Base-by-base conservation (phyloP, 2,797 vertebrate species). In the Parauchenoglanis punctatus region DNA sequence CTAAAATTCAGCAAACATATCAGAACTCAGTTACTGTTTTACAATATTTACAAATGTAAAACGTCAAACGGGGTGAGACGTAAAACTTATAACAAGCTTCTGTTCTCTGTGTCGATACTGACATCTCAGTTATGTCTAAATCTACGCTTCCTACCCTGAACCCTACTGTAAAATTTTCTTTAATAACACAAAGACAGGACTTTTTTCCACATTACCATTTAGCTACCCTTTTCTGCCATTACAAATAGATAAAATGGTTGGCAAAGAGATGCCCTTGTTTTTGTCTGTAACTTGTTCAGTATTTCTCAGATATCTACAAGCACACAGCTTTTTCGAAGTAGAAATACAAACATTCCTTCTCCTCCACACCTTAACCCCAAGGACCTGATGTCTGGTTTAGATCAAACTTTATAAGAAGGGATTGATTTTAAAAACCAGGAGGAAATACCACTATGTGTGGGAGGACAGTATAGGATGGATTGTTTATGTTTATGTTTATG, bases 11-110 rank as follows among this genome's bases (percentile, higher is more conserved):
- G 31, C 23, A 1, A 75, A 49, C 20, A 49, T 75, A n/a, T 25
- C 11, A 23, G 15, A 46, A 13, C 25, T 52, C 23, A 15, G 46
- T 75, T 49, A 2, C 0, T 77, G 13, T 18, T 6, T 31, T 56
- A 18, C n/a, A 3, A 31, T 31, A 56, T 54, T 31, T 3, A 10
- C 18, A 4, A 54, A 77, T 56, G 20, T 77, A 11, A 56, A 56
- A 18, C 49, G 31, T 56, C n/a, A 76, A 54, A 18, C 15, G 7
- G 10, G n/a, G 25, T 77, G 6, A 28, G n/a, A 18, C 2, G 0
- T 54, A 77, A 77, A 56, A 56, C n/a, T 20, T 77, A 75, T 49
- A 75, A 77, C 49, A 54, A 56, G 52, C 28, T 75, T 72, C 31
- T 73, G 40, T 46, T 73, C 23, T 12, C 11, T 1, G 5, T 52